Evolutionary conservation across 2,113 vertebrate species (phyloP), one percentile per base, ranked within the genome.

Genomic region (Callorhinus ursinus): DNA sequence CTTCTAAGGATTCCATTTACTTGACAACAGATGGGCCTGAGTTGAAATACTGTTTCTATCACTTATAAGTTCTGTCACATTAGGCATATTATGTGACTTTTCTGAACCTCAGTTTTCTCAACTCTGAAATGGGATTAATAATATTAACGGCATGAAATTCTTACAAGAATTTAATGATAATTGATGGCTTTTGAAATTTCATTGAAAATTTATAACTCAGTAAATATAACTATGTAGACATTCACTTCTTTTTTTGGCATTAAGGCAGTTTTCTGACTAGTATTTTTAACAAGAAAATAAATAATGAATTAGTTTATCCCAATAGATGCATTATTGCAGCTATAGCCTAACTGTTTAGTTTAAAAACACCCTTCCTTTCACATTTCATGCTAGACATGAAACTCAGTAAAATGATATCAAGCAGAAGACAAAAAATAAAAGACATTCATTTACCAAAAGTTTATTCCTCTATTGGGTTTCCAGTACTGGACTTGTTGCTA

Each of bases 41-140:
- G 12, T 31, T 93, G 26, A 46, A 95, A 93, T 96, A 31, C 19
- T 88, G 31, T 11, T 96, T 76, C 16, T 96, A 42, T 77, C 21
- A 63, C 71, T 46, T 81, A n/a, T 61, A 83, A 85, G 9, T 95
- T 88, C 33, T 80, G 28, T 59, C 36, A 88, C 46, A 61, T 53
- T 80, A 84, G 93, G 13, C 39, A 24, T 93, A 67, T 87, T 69
- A 55, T 19, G 1, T 18, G 83, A 80, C 16, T 84, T 93, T 15
- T 85, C 77, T 51, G 39, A 84, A 36, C 10, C 33, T 88, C 31
- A 33, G 39, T 67, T 88, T 83, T 39, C 31, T 97, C 55, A 84
- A 61, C 49, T 84, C 57, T 71, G 21, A 93, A 96, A 86, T 82
- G 42, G 21, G 19, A 5, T 81, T 69, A 72, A 63, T 92, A 55